phyloP scores from a whole-genome alignment of 2,113 vertebrate species.

The Psilopogon haemacephalus region DNA sequence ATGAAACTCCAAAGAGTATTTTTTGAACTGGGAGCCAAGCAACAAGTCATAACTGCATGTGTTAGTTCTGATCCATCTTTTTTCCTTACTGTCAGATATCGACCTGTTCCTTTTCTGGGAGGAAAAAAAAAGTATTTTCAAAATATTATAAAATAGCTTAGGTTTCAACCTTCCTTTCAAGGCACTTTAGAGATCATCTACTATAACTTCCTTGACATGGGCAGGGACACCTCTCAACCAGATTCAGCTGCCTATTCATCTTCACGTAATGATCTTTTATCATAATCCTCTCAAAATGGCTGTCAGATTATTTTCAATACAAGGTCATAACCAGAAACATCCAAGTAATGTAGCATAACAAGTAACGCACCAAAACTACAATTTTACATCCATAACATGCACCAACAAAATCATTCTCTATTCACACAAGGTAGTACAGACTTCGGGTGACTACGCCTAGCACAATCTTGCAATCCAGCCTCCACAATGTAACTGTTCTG shows the following conservation, averaged over 20 bases:
- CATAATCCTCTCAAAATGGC: neutral
- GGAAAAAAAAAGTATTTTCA: neutral
- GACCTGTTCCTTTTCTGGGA: conserved; percentile 84
- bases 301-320: neutral
- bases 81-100: conserved; percentile 89
- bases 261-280: neutral
- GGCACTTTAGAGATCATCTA: too few relatives aligned
- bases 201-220: too few relatives aligned
- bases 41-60: conserved; percentile 79
- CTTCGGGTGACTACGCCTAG: rapidly evolving
- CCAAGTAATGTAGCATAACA: too few relatives aligned
- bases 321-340: neutral
- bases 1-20: conserved; percentile 78
- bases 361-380: too few relatives aligned
- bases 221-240: too few relatives aligned
- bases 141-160: too few relatives aligned
- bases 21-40: conserved; percentile 78
- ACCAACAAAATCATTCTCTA: neutral
- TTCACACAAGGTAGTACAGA: rapidly evolving
- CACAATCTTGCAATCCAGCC: neutral
- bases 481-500: neutral
- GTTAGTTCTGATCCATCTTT: conserved; percentile 79
- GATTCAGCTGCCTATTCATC: neutral
- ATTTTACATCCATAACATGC: too few relatives aligned
- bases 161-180: too few relatives aligned